Evolutionary conservation across 2,113 vertebrate species (phyloP), one percentile per base, ranked within the genome.

Genomic region (Macaca nemestrina): DNA sequence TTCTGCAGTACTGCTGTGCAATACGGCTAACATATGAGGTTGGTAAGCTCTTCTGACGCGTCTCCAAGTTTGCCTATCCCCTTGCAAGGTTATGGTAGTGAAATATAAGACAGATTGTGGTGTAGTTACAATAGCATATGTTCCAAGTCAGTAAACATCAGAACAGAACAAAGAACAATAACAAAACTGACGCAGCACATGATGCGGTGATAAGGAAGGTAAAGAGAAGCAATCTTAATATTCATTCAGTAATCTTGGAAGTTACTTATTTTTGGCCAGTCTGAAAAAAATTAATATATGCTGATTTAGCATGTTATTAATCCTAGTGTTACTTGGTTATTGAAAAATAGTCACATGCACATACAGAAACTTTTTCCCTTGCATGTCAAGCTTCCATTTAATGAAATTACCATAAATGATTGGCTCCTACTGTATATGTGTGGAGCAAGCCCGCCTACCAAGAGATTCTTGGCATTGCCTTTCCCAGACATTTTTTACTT

Each of bases 31-130:
- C 52, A 23, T 97, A 98, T 95, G 98, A 98, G 98, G 87, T 96
- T 83, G 97, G 97, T 97, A 98, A 98, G 97, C 97, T 97, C 98
- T 98, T 98, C 96, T 98, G 98, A 99, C 98, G 98, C 35, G 27
- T 98, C 96, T 97, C 98, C 98, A 95, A 97, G 96, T 93, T 95
- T 97, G 96, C 97, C 97, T 97, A 96, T 95, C 90, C 75, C 88
- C 93, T 98, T 88, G 88, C 96, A 98, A 98, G 98, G 97, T 97
- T 98, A 97, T 43, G 70, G 97, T 82, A 97, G 96, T 70, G 0
- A 98, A 98, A 98, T 96, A 96, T 92, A 98, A 98, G 97, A 98
- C 98, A 96, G 97, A 98, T 93, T 5, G 10, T 79, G 94, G 97
- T 95, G 88, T 94, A 97, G 97, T 97, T 97, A 97, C 94, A 97